Evolutionary conservation across 2,797 vertebrate genomes (phyloP).

Genomic region (Tauraco hartlaubi): DNA sequence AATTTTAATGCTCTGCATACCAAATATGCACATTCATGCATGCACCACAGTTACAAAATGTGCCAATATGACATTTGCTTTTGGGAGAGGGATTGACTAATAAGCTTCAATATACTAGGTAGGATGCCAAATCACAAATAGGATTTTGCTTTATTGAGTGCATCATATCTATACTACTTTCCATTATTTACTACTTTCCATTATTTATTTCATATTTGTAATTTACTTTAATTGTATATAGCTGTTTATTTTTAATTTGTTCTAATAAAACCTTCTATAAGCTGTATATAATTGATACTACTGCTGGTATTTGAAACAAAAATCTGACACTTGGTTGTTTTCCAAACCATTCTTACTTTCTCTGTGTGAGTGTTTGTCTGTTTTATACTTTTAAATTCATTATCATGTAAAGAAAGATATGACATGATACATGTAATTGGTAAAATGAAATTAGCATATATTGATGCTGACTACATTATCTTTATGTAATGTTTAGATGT

Average conservation of each 20-base stretch:
- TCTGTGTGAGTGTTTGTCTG: background rate
- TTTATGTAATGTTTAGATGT: constrained; percentile 10
- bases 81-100: background rate
- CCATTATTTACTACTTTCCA: background rate
- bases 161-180: background rate
- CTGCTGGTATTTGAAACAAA: background rate
- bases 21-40: background rate
- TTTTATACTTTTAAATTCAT: background rate
- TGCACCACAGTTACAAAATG: background rate
- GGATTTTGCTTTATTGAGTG: background rate
- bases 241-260: background rate
- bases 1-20: background rate
- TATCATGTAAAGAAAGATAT: background rate
- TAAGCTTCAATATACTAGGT: background rate
- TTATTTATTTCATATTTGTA: background rate
- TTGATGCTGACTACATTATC: background rate
- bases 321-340: background rate
- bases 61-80: background rate
- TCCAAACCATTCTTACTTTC: background rate
- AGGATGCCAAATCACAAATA: background rate
- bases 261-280: background rate
- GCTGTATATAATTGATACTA: background rate
- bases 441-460: background rate
- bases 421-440: background rate
- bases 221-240: background rate